Conservation (phyloP, 2,888 invertebrate species). For the Acrobasis repandana region DNA sequence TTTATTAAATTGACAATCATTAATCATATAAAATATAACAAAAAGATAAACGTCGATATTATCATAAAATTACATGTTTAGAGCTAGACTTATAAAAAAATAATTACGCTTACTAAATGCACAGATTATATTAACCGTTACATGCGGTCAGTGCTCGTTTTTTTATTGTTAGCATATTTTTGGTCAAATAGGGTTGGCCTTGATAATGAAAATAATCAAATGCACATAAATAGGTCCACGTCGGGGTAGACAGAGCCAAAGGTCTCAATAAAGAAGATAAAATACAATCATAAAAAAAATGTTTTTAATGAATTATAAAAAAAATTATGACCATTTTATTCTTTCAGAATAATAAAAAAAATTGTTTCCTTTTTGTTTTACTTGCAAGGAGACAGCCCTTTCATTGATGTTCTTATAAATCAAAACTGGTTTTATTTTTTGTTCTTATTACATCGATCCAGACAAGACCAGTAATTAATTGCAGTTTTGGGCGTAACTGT, state of each 20-base stretch:
- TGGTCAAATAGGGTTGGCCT: neutral
- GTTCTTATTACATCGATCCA: neutral
- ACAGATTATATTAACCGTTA: conserved; percentile 13
- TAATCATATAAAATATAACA: no score
- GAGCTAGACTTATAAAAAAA: neutral
- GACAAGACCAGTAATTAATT: neutral
- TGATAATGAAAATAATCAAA: neutral
- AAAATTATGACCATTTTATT: no score
- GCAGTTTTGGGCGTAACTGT: conserved; percentile 10
- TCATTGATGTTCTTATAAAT: neutral
- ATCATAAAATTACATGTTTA: neutral
- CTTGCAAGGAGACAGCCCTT: neutral
- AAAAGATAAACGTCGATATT: no score
- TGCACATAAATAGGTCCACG: no score
- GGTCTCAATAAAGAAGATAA: neutral
- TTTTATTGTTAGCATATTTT: neutral
- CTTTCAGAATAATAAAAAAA: no score
- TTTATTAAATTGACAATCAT: no score
- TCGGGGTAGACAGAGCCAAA: no score
- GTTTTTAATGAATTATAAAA: no score
- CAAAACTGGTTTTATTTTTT: conserved; percentile 11
- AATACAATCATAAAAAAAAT: neutral
- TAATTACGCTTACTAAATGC: neutral
- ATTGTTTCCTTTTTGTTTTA: no score
- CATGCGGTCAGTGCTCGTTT: conserved; percentile 1